Conservation (phyloP, 37 sponge, comb jelly and placozoan genomes). For the Ianthella basta region DNA sequence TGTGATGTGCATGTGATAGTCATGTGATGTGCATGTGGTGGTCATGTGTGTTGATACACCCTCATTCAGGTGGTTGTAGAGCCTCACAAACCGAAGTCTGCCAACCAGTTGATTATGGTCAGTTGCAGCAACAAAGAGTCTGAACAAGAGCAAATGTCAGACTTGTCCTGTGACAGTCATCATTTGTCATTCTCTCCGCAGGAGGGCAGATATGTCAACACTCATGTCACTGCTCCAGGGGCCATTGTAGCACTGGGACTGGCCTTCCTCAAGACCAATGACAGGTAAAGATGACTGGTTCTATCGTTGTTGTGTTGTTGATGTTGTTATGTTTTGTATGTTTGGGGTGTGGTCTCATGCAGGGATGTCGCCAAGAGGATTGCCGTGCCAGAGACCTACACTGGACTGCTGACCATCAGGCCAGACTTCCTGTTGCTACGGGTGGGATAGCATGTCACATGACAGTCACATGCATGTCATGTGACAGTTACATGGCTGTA, state of each 20-base stretch:
- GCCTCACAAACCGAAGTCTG: too few relatives aligned
- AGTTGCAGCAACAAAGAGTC: too few relatives aligned
- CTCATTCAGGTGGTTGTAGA: too few relatives aligned
- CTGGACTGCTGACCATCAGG: constrained; percentile 65
- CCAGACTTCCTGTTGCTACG: constrained; percentile 85
- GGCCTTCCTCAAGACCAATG: constrained; percentile 86
- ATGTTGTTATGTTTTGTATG: not conserved
- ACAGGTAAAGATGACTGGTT: constrained; percentile 24
- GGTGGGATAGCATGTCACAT: constrained; percentile 36
- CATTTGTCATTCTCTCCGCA: constrained; percentile 10
- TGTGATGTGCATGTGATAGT: too few relatives aligned
- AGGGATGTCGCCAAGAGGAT: constrained; percentile 59
- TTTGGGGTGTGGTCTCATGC: not conserved
- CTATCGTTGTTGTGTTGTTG: not conserved
- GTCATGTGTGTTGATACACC: too few relatives aligned
- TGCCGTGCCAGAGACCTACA: constrained; percentile 62
- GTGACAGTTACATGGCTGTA: too few relatives aligned
- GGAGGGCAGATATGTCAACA: constrained; percentile 84
- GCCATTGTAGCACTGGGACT: constrained; percentile 91
- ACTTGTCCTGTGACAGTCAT: not conserved
- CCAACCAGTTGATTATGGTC: too few relatives aligned
- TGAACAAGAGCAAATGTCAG: not conserved
- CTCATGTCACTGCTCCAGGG: constrained; percentile 83
- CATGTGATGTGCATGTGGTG: too few relatives aligned
- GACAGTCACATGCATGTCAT: too few relatives aligned